Base-by-base conservation (phyloP, 2,797 vertebrate species). In the Mormyrus hasselquistii region DNA sequence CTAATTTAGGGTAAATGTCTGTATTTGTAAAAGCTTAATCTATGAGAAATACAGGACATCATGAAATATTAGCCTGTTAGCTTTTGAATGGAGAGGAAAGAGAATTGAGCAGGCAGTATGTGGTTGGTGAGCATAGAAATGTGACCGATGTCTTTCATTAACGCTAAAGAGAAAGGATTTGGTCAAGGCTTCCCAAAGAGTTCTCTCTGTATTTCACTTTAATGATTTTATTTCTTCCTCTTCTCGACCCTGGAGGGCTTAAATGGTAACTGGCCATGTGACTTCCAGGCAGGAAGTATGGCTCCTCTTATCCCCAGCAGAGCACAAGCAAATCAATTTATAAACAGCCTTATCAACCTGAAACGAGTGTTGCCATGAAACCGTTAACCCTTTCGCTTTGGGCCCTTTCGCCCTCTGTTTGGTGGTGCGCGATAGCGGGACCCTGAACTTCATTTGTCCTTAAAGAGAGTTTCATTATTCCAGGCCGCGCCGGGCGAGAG, bases 241-340 rank as follows among this genome's bases (percentile, higher is more conserved):
- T 93, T 94, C 93, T 94, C 94, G 93, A 94, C 94, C 94, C 93
- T 92, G 91, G 92, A 85, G 93, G 91, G 92, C 91, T 89, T 69
- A 19, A 85, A 84, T 76, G 79, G 38, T 49, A 55, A 55, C 29
- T 3, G 25, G 44, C 25, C 87, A 88, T 44, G 76, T 90, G 89
- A 90, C 86, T 85, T 65, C 73, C 87, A 62, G 79, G 86, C 85
- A 87, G 76, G 57, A 89, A 95, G 93, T 93, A 92, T 79, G 49
- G 93, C 93, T 93, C 93, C 92, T 95, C 94, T 95, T 95, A 94
- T 93, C 94, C 94, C 95, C 94, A 94, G 92, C 93, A 94, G 94
- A 95, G 94, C 95, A 93, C 94, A 94, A 95, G 94, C 90, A 93
- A 95, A 96, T 96, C 94, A 95, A 95, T 95, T 95, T 94, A 94